Percentiles rank a stretch among this genome's conserved stretches.
phyloP scores from a whole-genome alignment of 2,888 invertebrate species.

The Hedychridium roseum region DNA sequence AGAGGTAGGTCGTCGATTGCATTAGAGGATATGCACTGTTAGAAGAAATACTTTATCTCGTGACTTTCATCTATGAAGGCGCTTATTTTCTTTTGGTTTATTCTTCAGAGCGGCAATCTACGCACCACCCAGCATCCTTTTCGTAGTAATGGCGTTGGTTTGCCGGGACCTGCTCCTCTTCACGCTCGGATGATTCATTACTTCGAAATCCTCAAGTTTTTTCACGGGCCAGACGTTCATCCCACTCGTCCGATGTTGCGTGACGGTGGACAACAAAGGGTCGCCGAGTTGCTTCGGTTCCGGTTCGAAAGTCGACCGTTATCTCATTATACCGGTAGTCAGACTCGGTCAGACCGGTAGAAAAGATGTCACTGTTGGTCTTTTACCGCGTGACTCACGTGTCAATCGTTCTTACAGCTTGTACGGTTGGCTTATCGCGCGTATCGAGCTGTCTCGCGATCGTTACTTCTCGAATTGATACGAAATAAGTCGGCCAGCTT shows the following conservation, averaged over 20 bases:
- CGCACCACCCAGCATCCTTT: no score
- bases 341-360: not conserved
- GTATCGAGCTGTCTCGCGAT: no score
- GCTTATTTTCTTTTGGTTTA: no score
- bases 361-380: conserved; percentile 19
- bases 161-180: not conserved
- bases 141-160: no score
- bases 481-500: not conserved
- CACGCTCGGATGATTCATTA: conserved; percentile 2
- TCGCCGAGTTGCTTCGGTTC: conserved; percentile 17
- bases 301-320: conserved; percentile 24
- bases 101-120: no score
- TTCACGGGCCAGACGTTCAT: conserved; percentile 3
- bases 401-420: no score
- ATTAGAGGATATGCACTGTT: no score
- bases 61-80: no score
- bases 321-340: conserved; percentile 18
- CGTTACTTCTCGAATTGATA: no score
- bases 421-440: no score
- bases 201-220: conserved; percentile 3
- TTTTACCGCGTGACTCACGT: conserved; percentile 9
- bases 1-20: no score
- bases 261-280: conserved; percentile 19
- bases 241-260: conserved; percentile 15
- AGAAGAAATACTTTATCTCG: no score